Evolutionary conservation across 2,113 vertebrate genomes (phyloP).

Genomic region (Sus scrofa): DNA sequence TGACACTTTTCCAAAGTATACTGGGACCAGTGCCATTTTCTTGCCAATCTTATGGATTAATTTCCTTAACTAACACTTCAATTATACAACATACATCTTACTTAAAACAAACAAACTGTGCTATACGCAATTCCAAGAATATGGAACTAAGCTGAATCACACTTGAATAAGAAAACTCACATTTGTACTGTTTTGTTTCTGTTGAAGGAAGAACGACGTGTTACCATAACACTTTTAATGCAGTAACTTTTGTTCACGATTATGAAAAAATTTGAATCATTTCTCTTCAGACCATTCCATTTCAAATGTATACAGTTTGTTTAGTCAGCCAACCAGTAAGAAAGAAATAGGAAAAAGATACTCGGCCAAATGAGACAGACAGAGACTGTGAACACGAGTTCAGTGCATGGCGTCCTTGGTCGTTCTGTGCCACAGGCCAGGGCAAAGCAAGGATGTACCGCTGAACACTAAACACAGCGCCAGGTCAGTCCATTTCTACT

Average conservation of each 20-base stretch:
- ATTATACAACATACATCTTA: conserved; percentile 9
- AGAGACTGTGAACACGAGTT: conserved; percentile 16
- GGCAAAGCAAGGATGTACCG: not conserved
- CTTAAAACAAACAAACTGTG: not conserved
- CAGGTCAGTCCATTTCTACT: conserved; percentile 93
- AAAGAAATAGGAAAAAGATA: conserved; percentile 3
- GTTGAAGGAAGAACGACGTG: not conserved
- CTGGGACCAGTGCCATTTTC: conserved; percentile 64
- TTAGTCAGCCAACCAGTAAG: conserved; percentile 72
- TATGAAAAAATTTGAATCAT: not conserved
- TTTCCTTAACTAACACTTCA: conserved; percentile 46
- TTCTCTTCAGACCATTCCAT: conserved; percentile 13
- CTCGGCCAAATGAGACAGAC: conserved; percentile 47
- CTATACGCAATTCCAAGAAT: conserved; percentile 45
- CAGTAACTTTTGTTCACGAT: conserved; percentile 75
- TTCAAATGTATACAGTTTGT: conserved; percentile 22
- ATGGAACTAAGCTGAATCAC: conserved; percentile 62
- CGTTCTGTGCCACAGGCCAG: conserved; percentile 20
- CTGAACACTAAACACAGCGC: conserved; percentile 87
- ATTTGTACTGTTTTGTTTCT: conserved; percentile 59
- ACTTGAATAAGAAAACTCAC: conserved; percentile 61
- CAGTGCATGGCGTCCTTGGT: conserved; percentile 55
- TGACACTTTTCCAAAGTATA: conserved; percentile 51
- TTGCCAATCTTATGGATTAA: conserved; percentile 37
- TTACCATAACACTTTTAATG: conserved; percentile 48